These are phyloP conservation scores for Trachelipus rathkii DNA, from an alignment of 1,140 invertebrate genomes.

Conservation along the genomic window DNA sequence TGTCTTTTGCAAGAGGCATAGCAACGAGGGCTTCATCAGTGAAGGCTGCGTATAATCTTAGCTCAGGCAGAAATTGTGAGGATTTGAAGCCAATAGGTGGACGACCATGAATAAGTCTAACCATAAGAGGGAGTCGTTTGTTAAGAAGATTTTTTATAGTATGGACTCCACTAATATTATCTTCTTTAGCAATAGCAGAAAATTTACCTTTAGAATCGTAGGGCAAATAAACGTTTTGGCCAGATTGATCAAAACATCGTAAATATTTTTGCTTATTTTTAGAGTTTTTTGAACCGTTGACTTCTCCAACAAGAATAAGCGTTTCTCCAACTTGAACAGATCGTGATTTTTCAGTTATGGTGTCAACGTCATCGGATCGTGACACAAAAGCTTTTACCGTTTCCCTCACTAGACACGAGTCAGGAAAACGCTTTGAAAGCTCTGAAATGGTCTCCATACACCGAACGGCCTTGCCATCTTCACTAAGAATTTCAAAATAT, in stretches of 20 bases:
- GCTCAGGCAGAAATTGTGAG: slow-evolving; percentile 70
- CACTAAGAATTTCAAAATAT: slow-evolving; percentile 88
- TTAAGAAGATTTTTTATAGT: slow-evolving; percentile 69
- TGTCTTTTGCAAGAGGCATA: slow-evolving; percentile 71
- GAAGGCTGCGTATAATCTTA: slow-evolving; percentile 75
- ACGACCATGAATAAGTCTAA: slow-evolving; percentile 80
- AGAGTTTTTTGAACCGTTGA: slow-evolving; percentile 53
- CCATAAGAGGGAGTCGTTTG: slow-evolving; percentile 83
- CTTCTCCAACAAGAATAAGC: slow-evolving; percentile 68
- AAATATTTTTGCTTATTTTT: slow-evolving; percentile 60
- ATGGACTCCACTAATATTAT: slow-evolving; percentile 71
- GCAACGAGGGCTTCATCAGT: slow-evolving; percentile 77
- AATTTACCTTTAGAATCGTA: slow-evolving; percentile 84
- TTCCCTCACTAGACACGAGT: slow-evolving; percentile 78
- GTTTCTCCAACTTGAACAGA: slow-evolving; percentile 72
- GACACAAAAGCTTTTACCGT: slow-evolving; percentile 68
- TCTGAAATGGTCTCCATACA: slow-evolving; percentile 84
- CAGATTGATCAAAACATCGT: slow-evolving; percentile 76
- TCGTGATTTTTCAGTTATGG: slow-evolving; percentile 66
- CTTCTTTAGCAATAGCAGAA: slow-evolving; percentile 80
- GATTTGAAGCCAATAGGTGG: slow-evolving; percentile 64
- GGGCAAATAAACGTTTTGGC: slow-evolving; percentile 74
- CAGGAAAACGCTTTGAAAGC: slow-evolving; percentile 69
- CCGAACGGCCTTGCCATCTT: slow-evolving; percentile 81
- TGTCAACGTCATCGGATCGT: slow-evolving; percentile 48